Base-by-base conservation (phyloP, 2,113 vertebrate species). In the human (Homo sapiens) region DNA sequence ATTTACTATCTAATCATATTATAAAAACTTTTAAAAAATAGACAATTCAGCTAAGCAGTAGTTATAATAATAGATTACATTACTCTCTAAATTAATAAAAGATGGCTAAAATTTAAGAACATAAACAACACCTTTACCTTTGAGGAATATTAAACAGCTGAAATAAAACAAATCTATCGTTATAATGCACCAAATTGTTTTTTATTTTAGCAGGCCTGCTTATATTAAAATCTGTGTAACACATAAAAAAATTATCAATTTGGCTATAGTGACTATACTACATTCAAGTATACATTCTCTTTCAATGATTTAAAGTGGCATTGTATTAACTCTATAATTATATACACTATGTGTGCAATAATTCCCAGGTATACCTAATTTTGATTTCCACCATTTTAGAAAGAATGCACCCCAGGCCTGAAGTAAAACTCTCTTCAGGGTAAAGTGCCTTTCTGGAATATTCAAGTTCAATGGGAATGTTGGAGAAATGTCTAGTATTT, bases 361-460 rank as follows among this genome's bases (percentile, higher is more conserved):
- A 76, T 72, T 80, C 38, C 87, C 14, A 93, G 70, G 61, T 50
- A 40, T 5, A 57, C 27, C 14, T 57, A 40, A 35, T 75, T 85
- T 96, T 89, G 16, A 80, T 59, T 89, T 93, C 32, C 17, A 27
- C 23, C 27, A 57, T 78, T 97, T 97, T 86, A 97, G 57, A 84
- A 94, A 97, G 78, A 82, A 83, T 50, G 40, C 3, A 61, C 22
- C 18, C 14, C 40, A 78, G 70, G 48, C 48, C 59, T 84, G 25
- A 76, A 90, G 68, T 66, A 92, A 97, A 82, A 83, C 14, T 30
- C 13, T 89, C 61, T 50, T 82, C 22, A 16, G 78, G 11, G 13
- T 45, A n/a, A 96, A 80, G 52, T 66, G 6, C 20, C 8, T 85
- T 93, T 97, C 61, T 79, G 59, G 38, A 84, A 88, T 72, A 82